These are phyloP conservation scores for Eilema caniola DNA, from an alignment of 2,888 invertebrate genomes.

Conservation along the genomic window DNA sequence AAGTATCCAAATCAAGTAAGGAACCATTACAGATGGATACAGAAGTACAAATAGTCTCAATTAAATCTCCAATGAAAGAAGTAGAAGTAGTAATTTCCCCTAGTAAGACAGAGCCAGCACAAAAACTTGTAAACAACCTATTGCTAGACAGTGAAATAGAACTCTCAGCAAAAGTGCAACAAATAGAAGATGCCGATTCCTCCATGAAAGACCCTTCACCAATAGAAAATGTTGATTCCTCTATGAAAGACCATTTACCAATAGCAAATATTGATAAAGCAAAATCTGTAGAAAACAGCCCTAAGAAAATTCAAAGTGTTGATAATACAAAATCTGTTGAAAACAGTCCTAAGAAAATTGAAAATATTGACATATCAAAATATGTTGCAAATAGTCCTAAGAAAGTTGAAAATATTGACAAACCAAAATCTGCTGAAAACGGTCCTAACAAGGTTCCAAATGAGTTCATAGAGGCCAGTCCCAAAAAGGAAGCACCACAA, in stretches of 20 bases:
- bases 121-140: slow-evolving; percentile 38
- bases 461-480: slow-evolving; percentile 2
- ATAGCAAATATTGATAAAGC: slow-evolving; percentile 30
- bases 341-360: slow-evolving; percentile 13
- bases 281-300: slow-evolving; percentile 10
- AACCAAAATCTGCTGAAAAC: slow-evolving; percentile 5
- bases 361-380: slow-evolving; percentile 28
- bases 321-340: background rate
- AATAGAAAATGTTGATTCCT: slow-evolving; percentile 57
- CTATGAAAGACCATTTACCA: slow-evolving; percentile 43
- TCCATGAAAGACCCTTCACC: slow-evolving; percentile 46
- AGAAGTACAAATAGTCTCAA: slow-evolving; percentile 21
- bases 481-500: slow-evolving; percentile 17
- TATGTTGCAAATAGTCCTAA: slow-evolving; percentile 8
- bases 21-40: slow-evolving; percentile 18
- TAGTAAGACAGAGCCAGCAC: slow-evolving; percentile 39
- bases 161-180: slow-evolving; percentile 34
- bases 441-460: background rate
- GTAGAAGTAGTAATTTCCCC: slow-evolving; percentile 23
- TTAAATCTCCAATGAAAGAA: slow-evolving; percentile 22
- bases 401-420: slow-evolving; percentile 28
- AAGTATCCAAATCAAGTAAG: slow-evolving; percentile 13
- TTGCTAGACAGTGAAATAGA: slow-evolving; percentile 19
- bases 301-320: slow-evolving; percentile 7
- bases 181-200: slow-evolving; percentile 56